Evolutionary conservation across 2,888 invertebrate species (phyloP).

Genomic region (Papilio gigon): DNA sequence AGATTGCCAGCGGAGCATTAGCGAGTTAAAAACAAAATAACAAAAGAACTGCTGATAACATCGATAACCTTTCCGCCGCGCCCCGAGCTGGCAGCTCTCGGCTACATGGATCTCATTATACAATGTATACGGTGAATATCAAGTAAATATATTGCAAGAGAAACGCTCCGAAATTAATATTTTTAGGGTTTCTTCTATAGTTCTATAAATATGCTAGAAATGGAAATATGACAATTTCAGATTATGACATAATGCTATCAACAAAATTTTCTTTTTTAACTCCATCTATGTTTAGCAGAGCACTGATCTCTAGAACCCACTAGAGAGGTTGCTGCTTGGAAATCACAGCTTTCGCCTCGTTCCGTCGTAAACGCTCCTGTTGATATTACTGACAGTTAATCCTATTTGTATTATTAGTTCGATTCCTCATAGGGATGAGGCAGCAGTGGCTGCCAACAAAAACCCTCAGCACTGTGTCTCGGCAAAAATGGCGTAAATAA

Average conservation of each 20-base stretch:
- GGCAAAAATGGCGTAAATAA: too few species aligned
- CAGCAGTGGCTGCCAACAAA: too few species aligned
- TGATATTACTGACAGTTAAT: too few species aligned
- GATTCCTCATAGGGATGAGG: too few species aligned
- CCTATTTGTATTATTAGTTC: too few species aligned
- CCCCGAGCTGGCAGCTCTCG: neutral
- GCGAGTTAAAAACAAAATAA: constrained; percentile 33
- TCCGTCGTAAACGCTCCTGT: too few species aligned
- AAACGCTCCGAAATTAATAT: neutral
- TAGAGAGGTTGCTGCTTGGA: too few species aligned
- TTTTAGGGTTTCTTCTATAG: neutral
- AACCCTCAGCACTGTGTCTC: too few species aligned
- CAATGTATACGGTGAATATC: constrained; percentile 1
- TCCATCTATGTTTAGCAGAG: too few species aligned
- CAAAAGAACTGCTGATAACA: constrained; percentile 29
- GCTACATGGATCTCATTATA: neutral
- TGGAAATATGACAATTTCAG: neutral
- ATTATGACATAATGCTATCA: neutral
- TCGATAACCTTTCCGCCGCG: constrained; percentile 30
- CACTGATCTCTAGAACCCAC: too few species aligned
- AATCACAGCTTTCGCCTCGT: too few species aligned
- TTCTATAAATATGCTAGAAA: constrained; percentile 2
- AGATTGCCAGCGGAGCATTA: constrained; percentile 13
- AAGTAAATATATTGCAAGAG: neutral
- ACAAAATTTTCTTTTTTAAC: neutral